Conservation (phyloP, 2,113 vertebrate species). For the Pollimyrus isidori region DNA sequence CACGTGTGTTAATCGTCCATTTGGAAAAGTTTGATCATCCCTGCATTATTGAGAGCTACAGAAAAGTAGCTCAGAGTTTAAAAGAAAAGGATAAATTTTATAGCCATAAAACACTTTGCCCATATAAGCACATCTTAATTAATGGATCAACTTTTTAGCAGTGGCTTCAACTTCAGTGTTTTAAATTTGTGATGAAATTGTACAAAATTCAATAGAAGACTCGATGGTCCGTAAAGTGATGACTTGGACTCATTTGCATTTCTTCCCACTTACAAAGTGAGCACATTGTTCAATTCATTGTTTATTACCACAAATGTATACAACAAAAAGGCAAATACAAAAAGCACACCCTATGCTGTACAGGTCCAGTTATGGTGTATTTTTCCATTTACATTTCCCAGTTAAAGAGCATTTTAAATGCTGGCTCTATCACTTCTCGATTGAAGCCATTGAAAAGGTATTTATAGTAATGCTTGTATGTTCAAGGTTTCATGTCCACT, state of each 20-base stretch:
- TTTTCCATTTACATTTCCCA: background rate
- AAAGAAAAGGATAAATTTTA: background rate
- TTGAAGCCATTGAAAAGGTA: conserved; percentile 96
- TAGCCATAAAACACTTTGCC: background rate
- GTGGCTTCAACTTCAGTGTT: background rate
- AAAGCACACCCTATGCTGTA: conserved; percentile 8
- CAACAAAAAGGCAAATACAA: conserved; percentile 17
- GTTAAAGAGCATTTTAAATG: conserved; percentile 9
- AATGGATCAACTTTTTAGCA: background rate
- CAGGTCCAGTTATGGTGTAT: conserved; percentile 4
- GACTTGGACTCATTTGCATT: background rate
- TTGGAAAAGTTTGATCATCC: background rate
- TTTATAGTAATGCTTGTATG: background rate
- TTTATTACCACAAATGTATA: background rate
- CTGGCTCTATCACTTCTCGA: conserved; percentile 69
- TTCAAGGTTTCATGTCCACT: background rate
- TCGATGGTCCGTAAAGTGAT: background rate
- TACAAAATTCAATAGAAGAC: background rate
- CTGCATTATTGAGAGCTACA: background rate
- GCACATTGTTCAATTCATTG: background rate
- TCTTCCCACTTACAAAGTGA: background rate
- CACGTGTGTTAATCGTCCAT: background rate
- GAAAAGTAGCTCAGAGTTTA: background rate
- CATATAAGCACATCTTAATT: background rate
- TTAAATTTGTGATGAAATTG: background rate